Evolutionary conservation across 2,113 vertebrate genomes (phyloP).

Genomic region (Nipponia nippon): DNA sequence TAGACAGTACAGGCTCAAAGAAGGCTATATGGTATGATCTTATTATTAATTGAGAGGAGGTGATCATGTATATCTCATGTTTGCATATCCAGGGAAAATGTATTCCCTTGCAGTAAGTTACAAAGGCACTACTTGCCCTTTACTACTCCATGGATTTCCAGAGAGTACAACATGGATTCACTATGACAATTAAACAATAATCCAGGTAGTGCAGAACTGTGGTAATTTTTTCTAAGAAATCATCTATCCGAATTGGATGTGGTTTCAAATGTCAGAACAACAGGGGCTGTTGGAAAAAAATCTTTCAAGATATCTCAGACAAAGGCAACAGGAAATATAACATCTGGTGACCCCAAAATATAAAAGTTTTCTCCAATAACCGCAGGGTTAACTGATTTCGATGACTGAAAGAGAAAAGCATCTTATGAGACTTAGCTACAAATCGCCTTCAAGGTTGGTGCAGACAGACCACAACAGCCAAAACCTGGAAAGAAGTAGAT

Average conservation of each 20-base stretch:
- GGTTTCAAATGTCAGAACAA: not conserved
- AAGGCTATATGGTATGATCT: not conserved
- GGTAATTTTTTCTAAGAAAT: not conserved
- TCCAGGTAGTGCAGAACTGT: not conserved
- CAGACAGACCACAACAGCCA: not conserved
- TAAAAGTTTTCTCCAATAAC: not conserved
- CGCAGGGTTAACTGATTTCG: not conserved
- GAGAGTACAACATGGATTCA: not conserved
- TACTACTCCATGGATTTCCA: not conserved
- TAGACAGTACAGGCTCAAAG: not conserved
- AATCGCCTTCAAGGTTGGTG: not conserved
- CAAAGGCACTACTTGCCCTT: not conserved
- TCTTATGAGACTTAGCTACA: not conserved
- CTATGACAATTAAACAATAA: not conserved
- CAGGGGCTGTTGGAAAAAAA: not conserved
- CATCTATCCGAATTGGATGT: fast-evolving
- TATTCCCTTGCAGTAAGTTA: not conserved
- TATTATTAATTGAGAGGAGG: not conserved
- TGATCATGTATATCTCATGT: not conserved
- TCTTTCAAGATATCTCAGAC: not conserved
- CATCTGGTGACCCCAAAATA: not conserved
- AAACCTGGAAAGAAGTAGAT: not conserved
- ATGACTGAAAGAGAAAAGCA: not conserved
- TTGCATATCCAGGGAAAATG: not conserved
- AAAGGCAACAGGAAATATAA: not conserved